Evolutionary conservation across 2,888 invertebrate species (phyloP).

Genomic region (Tenthredo livida): DNA sequence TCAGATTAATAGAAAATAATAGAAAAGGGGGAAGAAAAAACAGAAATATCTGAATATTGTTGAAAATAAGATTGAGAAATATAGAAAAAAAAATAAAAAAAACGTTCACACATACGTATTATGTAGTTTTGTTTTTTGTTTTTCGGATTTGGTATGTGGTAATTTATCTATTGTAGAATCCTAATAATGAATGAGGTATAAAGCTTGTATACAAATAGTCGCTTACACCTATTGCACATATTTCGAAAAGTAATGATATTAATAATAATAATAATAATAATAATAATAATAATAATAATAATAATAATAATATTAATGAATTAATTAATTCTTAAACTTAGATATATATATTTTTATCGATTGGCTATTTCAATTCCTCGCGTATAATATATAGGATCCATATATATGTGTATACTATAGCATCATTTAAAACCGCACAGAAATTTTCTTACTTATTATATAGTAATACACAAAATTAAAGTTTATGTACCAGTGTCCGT

Average conservation of each 20-base stretch:
- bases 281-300: background rate
- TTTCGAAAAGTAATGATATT: background rate
- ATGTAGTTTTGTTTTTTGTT: background rate
- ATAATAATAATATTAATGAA: background rate
- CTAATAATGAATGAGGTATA: slow-evolving; percentile 6
- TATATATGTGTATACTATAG: no score
- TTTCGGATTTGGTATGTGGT: background rate
- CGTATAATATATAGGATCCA: background rate
- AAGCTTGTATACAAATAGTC: slow-evolving; percentile 10
- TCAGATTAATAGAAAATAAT: no score
- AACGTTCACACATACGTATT: no score
- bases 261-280: background rate
- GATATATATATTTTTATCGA: background rate
- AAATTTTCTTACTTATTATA: slow-evolving; percentile 12
- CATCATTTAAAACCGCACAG: background rate
- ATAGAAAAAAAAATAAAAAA: no score
- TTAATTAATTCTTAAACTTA: background rate
- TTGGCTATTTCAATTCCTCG: slow-evolving; percentile 15
- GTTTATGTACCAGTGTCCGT: slow-evolving; percentile 4
- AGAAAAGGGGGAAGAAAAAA: no score
- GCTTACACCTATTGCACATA: slow-evolving; percentile 27
- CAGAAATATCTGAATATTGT: no score
- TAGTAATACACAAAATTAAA: slow-evolving; percentile 27
- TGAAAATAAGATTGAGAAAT: no score
- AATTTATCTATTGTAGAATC: background rate